A percentile compares a stretch with the other conserved stretches of the same genome.
Evolutionary conservation across 2,113 vertebrate genomes (phyloP).

Genomic region (Capreolus pygargus): DNA sequence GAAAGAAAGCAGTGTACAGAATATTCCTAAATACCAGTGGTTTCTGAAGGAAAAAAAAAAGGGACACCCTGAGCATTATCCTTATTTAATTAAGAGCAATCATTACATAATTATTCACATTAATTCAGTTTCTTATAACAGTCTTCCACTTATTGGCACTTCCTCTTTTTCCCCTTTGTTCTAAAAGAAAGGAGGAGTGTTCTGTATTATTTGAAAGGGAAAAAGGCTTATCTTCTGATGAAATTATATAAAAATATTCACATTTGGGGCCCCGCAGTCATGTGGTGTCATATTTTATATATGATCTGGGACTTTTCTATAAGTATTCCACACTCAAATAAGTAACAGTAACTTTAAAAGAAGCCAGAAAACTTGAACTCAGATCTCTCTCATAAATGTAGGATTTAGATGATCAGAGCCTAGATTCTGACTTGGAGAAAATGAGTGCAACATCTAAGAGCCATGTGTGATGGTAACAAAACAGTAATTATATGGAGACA

Average conservation of each 20-base stretch:
- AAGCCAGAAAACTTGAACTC: conserved; percentile 33
- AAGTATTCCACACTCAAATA: neutral
- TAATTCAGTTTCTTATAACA: conserved; percentile 33
- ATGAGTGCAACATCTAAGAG: neutral
- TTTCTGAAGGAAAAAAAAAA: neutral
- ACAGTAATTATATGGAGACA: neutral
- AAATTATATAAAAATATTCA: conserved; percentile 17
- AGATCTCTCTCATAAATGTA: neutral
- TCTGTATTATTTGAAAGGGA: conserved; percentile 40
- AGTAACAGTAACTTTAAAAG: conserved; percentile 3
- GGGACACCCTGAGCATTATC: neutral
- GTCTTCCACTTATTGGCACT: conserved; percentile 23
- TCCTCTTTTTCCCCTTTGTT: conserved; percentile 23
- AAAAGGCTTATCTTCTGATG: conserved; percentile 31
- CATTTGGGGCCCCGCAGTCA: neutral
- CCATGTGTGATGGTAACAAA: neutral
- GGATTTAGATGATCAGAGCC: neutral
- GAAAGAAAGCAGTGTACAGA: conserved; percentile 28
- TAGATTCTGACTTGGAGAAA: neutral
- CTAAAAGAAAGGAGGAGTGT: conserved; percentile 17
- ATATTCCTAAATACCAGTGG: neutral
- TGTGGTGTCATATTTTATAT: neutral
- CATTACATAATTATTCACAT: neutral
- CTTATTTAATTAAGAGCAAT: conserved; percentile 54
- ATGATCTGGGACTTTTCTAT: neutral